Evolutionary conservation across 2,797 vertebrate species (phyloP).

Genomic region (Avahi laniger): DNA sequence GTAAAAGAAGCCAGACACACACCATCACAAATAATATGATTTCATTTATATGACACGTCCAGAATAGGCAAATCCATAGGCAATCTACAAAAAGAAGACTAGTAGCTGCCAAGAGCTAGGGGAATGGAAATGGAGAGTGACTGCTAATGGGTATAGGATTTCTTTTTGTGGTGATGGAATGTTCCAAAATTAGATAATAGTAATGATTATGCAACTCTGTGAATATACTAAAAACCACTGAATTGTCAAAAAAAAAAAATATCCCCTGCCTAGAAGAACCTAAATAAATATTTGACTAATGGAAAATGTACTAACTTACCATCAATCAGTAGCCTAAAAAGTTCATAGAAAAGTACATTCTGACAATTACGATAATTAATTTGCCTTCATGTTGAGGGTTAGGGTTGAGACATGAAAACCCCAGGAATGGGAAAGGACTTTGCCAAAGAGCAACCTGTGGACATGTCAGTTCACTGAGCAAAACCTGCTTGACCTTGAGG

Average conservation of each 20-base stretch:
- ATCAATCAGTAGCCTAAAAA: not conserved
- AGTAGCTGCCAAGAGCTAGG: not conserved
- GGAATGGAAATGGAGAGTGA: not conserved
- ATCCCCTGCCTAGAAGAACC: not conserved
- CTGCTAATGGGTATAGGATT: not conserved
- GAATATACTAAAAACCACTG: not conserved
- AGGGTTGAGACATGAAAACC: too few relatives aligned
- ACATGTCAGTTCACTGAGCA: too few relatives aligned
- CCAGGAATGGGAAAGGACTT: too few relatives aligned
- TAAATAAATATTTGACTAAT: not conserved
- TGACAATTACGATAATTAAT: not conserved
- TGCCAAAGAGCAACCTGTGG: too few relatives aligned
- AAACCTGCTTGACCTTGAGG: too few relatives aligned
- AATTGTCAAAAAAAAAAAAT: not conserved
- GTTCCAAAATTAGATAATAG: slow-evolving; percentile 27
- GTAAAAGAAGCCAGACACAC: not conserved
- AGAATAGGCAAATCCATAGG: not conserved
- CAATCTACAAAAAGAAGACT: not conserved
- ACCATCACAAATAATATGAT: not conserved
- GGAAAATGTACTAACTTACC: not conserved
- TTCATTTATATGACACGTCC: not conserved
- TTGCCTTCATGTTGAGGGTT: not conserved
- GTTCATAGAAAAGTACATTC: not conserved
- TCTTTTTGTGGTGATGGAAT: not conserved
- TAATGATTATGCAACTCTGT: not conserved